These are phyloP conservation scores for Strix uralensis DNA, from an alignment of 2,113 vertebrate species.

Conservation along the genomic window DNA sequence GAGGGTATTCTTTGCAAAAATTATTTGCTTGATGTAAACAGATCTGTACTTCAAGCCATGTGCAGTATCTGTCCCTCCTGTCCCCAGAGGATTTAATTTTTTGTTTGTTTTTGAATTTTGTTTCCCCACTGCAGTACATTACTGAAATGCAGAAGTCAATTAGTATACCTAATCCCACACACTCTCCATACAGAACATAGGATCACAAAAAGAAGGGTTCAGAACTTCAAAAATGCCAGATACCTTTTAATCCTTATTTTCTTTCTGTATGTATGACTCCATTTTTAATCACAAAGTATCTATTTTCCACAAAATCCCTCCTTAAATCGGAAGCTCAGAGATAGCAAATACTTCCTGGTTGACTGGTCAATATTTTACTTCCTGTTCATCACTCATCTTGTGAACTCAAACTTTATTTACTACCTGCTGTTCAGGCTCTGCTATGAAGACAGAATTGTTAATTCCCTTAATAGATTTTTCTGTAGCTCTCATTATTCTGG, in stretches of 20 bases:
- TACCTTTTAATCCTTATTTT: not conserved
- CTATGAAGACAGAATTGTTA: not conserved
- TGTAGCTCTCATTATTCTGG: not conserved
- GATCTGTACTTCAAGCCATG: not conserved
- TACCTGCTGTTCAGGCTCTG: not conserved
- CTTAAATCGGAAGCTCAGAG: not conserved
- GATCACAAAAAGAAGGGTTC: not conserved
- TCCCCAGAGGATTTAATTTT: not conserved
- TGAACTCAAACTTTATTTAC: not conserved
- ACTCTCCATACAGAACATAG: not conserved
- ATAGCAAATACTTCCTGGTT: not conserved
- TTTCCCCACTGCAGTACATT: not conserved
- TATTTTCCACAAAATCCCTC: not conserved
- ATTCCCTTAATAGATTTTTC: not conserved
- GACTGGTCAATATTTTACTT: not conserved
- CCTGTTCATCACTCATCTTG: not conserved
- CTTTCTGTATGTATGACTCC: not conserved
- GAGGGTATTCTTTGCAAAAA: not conserved
- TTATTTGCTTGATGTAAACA: not conserved
- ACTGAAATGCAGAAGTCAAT: not conserved
- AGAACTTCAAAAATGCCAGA: not conserved
- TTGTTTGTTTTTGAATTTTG: not conserved
- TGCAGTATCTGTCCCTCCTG: fast-evolving
- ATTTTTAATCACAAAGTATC: not conserved
- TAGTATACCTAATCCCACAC: not conserved